Conservation (phyloP, 2,113 vertebrate species). For the Psittacula cyanocephala region DNA sequence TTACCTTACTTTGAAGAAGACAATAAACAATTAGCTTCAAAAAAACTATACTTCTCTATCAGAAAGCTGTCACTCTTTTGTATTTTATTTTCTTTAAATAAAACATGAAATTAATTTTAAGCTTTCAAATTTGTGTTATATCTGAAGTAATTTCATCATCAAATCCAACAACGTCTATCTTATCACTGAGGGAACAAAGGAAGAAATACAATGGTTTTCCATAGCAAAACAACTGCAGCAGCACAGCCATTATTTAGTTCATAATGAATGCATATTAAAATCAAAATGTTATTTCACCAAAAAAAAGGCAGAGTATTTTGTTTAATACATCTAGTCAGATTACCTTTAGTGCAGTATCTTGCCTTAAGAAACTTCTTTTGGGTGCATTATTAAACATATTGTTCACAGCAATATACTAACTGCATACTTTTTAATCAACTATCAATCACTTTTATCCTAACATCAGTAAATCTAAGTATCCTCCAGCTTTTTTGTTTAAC, state of each 20-base stretch:
- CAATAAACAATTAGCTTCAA: background rate
- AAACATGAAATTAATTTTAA: background rate
- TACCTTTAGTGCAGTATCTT: background rate
- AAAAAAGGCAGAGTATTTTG: background rate
- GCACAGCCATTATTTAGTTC: background rate
- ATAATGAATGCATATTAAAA: background rate
- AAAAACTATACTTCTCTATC: background rate
- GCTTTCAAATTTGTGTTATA: background rate
- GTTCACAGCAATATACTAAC: background rate
- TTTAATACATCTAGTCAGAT: background rate
- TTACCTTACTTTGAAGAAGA: background rate
- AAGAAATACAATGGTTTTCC: background rate
- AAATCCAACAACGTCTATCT: background rate
- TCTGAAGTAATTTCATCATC: background rate
- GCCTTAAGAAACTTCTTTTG: background rate
- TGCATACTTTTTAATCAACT: background rate
- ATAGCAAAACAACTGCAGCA: background rate
- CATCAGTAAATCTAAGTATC: background rate
- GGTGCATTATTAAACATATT: background rate
- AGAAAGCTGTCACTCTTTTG: background rate
- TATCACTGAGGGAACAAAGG: background rate
- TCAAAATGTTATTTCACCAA: background rate
- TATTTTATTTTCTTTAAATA: background rate
- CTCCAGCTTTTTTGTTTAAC: conserved; percentile 7
- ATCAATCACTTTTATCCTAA: background rate